phyloP scores from a whole-genome alignment of 23 tunicate species.

The Halocynthia aurantium region DNA sequence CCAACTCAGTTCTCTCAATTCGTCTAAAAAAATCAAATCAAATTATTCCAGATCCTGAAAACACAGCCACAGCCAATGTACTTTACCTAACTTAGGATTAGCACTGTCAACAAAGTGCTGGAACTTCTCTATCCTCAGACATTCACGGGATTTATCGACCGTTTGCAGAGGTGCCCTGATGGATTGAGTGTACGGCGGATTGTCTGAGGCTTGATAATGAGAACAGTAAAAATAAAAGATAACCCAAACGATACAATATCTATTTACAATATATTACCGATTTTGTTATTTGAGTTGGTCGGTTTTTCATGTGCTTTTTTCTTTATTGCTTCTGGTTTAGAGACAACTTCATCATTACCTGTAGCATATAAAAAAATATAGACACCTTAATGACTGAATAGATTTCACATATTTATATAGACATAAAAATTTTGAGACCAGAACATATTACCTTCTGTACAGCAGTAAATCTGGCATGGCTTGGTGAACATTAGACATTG shows the following conservation, averaged over 20 bases:
- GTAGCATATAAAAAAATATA: not conserved
- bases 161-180: conserved; percentile 64
- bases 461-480: too few species aligned
- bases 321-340: not conserved
- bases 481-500: too few species aligned
- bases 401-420: too few species aligned
- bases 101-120: conserved; percentile 35
- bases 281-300: too few species aligned
- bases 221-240: too few species aligned
- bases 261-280: too few species aligned
- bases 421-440: too few species aligned
- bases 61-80: not conserved
- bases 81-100: conserved; percentile 59
- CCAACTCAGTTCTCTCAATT: conserved; percentile 71
- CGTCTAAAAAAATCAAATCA: conserved; percentile 36
- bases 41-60: not conserved
- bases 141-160: conserved; percentile 35
- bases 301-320: too few species aligned
- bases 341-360: conserved; percentile 34
- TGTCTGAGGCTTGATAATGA: not conserved
- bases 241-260: too few species aligned
- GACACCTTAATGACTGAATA: too few species aligned
- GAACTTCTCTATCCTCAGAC: conserved; percentile 53
- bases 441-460: too few species aligned
- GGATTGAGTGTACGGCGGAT: conserved; percentile 70